Evolutionary conservation across 2,797 vertebrate species (phyloP).

Genomic region (Coregonus ussuriensis): DNA sequence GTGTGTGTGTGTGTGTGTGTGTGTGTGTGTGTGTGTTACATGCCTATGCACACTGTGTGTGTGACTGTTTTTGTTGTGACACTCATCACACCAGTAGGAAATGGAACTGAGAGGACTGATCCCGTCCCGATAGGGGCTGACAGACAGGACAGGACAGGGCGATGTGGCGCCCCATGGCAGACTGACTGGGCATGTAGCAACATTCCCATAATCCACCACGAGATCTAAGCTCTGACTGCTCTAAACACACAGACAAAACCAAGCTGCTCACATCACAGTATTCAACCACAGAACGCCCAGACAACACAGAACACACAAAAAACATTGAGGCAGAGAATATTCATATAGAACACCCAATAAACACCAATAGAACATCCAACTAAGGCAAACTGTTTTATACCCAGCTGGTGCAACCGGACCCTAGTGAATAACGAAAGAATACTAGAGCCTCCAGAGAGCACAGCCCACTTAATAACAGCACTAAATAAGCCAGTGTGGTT

Average conservation of each 20-base stretch:
- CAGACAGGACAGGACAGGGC: not conserved
- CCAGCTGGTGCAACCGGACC: constrained; percentile 4
- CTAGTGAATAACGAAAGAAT: no score
- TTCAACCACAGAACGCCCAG: not conserved
- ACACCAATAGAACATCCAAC: not conserved
- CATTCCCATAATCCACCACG: constrained; percentile 54
- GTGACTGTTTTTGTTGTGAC: not conserved
- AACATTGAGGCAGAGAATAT: no score
- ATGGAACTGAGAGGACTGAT: constrained; percentile 11
- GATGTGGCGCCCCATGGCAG: constrained; percentile 48
- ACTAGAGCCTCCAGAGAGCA: not conserved
- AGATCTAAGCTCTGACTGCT: constrained; percentile 14
- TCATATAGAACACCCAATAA: not conserved
- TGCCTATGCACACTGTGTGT: constrained; percentile 2
- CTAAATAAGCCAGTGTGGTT: not conserved
- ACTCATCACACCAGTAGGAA: constrained; percentile 1
- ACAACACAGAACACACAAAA: not conserved
- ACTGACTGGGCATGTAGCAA: constrained; percentile 60
- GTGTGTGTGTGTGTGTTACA: not conserved
- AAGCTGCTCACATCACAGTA: not conserved
- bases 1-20: no score
- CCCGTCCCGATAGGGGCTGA: not conserved
- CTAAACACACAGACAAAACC: constrained; percentile 12
- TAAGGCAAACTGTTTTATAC: no score
- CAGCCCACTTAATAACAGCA: no score